phyloP scores from a whole-genome alignment of 2,797 vertebrate species.

The Acanthis flammea region DNA sequence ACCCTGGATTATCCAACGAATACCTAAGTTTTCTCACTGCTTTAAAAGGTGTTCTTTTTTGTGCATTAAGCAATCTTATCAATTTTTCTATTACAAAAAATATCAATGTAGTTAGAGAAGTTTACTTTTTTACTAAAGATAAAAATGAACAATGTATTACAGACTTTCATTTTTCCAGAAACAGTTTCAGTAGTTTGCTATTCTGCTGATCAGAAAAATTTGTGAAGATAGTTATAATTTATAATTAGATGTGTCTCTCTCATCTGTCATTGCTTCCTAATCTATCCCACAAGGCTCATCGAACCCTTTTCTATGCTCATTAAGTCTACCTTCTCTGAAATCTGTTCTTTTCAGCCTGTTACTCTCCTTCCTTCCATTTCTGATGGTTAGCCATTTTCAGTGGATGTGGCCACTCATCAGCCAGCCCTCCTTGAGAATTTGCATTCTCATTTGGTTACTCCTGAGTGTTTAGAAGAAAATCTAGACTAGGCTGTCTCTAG shows the following conservation, averaged over 20 bases:
- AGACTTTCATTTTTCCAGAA: neutral
- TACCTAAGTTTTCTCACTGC: neutral
- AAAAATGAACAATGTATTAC: neutral
- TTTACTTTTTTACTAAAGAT: neutral
- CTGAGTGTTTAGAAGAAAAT: neutral
- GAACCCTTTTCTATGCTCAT: neutral
- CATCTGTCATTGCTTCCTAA: neutral
- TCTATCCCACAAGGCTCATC: neutral
- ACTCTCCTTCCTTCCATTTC: neutral
- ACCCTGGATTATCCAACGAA: neutral
- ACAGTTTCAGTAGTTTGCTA: neutral
- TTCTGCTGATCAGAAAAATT: neutral
- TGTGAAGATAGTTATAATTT: neutral
- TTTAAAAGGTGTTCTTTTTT: neutral
- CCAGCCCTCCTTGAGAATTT: neutral
- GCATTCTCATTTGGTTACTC: neutral
- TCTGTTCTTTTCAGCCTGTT: neutral
- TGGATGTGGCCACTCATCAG: neutral
- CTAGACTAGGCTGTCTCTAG: neutral
- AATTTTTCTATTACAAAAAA: neutral
- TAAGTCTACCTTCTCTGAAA: neutral
- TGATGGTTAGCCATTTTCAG: neutral
- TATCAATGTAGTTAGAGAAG: neutral
- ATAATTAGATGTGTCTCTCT: neutral
- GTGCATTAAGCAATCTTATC: neutral